These are phyloP conservation scores for Cancer borealis DNA, from an alignment of 2,888 invertebrate species.

Conservation along the genomic window DNA sequence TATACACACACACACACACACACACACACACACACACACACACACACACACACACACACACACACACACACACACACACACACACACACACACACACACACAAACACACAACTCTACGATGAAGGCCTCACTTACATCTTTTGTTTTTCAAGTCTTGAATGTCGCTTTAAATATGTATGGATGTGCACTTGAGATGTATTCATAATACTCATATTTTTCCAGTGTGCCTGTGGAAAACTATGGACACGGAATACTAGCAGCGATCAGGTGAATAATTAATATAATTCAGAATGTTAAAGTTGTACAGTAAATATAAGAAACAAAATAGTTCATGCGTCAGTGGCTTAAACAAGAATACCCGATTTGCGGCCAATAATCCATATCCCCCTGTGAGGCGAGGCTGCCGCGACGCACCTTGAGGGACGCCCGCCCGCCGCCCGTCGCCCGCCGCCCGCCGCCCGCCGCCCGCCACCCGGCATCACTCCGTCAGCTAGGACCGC, in stretches of 20 bases:
- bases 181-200: not conserved
- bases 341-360: conserved; percentile 5
- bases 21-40: not conserved
- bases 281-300: not conserved
- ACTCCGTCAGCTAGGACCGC: not conserved
- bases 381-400: not conserved
- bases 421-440: conserved; percentile 22
- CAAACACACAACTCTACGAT: not conserved
- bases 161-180: not conserved
- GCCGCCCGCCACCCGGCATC: not conserved
- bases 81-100: conserved; percentile 40
- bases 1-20: not conserved
- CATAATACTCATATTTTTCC: not conserved
- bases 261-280: not conserved
- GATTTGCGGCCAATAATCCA: conserved; percentile 23
- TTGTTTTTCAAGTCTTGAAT: not conserved
- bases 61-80: conserved; percentile 18
- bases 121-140: not conserved
- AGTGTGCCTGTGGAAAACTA: conserved; percentile 2
- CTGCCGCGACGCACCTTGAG: not conserved
- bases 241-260: not conserved
- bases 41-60: conserved; percentile 38
- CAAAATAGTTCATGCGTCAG: not conserved
- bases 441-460: not conserved
- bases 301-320: conserved; percentile 17